Percentiles rank a stretch among this genome's conserved stretches.
phyloP scores from a whole-genome alignment of 2,888 invertebrate species.

The Hyposoter dolosus region DNA sequence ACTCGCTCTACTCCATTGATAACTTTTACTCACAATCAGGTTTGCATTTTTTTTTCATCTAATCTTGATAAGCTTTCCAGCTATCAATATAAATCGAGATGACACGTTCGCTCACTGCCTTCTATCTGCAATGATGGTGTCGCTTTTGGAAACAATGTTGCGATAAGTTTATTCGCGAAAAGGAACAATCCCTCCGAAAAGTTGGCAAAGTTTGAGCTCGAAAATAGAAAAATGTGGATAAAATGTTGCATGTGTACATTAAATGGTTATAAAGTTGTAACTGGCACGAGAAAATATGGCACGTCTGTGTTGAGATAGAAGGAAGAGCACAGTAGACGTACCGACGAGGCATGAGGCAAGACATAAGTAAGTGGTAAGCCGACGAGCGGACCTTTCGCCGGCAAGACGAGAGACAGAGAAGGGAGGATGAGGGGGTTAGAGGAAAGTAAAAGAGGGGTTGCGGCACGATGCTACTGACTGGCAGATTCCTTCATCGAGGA shows the following conservation, averaged over 20 bases:
- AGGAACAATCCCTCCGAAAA: constrained; percentile 34
- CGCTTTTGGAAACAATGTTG: background rate
- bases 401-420: constrained; percentile 4
- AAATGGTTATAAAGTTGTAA: constrained; percentile 18
- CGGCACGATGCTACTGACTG: constrained; percentile 81
- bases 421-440: background rate
- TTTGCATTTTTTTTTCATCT: background rate
- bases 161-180: constrained; percentile 20
- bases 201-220: background rate
- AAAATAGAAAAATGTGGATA: background rate
- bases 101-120: background rate
- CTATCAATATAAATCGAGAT: background rate
- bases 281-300: constrained; percentile 31
- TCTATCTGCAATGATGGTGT: background rate
- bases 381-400: constrained; percentile 62
- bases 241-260: background rate
- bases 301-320: constrained; percentile 22
- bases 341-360: constrained; percentile 79
- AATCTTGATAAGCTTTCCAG: background rate
- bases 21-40: background rate
- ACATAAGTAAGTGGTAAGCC: constrained; percentile 74
- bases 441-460: constrained; percentile 68
- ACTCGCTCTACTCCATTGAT: background rate
- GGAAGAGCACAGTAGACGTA: constrained; percentile 73
- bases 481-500: constrained; percentile 84